Percentiles rank a stretch among this genome's conserved stretches.
Evolutionary conservation across 2,797 vertebrate species (phyloP).

Genomic region (Myiotriccus ornatus): DNA sequence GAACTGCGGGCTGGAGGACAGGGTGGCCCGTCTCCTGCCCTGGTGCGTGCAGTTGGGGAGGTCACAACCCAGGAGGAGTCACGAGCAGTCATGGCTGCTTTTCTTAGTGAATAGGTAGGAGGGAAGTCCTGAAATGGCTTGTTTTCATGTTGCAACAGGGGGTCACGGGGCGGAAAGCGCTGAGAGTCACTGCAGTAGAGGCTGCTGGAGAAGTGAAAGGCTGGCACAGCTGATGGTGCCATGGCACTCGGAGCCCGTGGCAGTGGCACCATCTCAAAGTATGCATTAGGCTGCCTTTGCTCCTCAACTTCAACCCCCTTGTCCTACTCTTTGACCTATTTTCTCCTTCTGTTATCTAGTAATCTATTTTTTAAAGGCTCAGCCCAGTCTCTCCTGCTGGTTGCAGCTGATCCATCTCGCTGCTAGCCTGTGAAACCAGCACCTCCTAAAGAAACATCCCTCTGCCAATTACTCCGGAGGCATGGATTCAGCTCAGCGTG

Average conservation of each 20-base stretch:
- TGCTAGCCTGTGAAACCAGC: conserved; percentile 24
- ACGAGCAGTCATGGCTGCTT: neutral
- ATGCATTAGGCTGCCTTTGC: neutral
- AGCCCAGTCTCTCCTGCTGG: conserved; percentile 24
- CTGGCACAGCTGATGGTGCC: neutral
- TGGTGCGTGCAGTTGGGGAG: neutral
- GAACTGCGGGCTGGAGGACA: neutral
- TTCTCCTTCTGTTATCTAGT: conserved; percentile 48
- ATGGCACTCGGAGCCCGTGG: neutral
- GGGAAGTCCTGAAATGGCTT: neutral
- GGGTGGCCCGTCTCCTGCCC: accelerated
- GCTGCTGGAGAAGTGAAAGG: neutral
- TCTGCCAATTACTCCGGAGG: conserved; percentile 28
- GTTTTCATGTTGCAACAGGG: neutral
- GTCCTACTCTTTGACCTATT: conserved; percentile 52
- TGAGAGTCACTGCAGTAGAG: neutral
- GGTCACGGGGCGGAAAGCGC: neutral
- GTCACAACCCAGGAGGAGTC: neutral
- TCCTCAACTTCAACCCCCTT: neutral
- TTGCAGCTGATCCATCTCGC: conserved; percentile 12
- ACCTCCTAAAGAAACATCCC: conserved; percentile 17
- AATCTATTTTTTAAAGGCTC: conserved; percentile 51
- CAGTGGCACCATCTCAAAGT: neutral
- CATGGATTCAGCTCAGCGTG: conserved; percentile 33
- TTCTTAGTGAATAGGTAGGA: neutral